Conservation (phyloP, 2,888 invertebrate genomes). For the Junonia oenone region DNA sequence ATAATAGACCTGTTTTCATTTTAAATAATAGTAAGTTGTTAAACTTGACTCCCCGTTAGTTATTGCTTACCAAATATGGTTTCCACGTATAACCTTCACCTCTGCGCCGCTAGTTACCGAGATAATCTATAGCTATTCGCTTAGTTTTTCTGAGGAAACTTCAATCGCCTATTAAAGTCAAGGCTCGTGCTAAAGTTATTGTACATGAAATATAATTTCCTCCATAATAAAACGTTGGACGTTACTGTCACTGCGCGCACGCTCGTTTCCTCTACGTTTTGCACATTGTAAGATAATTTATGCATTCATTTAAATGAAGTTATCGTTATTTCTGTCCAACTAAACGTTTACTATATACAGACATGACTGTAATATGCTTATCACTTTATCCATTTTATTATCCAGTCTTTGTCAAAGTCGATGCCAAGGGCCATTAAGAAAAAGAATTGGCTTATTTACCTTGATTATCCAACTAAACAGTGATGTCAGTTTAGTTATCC, state of each 20-base stretch:
- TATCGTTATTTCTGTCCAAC: neutral
- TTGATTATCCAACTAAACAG: neutral
- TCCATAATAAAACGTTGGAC: conserved; percentile 1
- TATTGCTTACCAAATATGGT: conserved; percentile 29
- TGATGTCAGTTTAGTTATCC: neutral
- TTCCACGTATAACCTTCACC: conserved; percentile 35
- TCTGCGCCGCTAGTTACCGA: conserved; percentile 25
- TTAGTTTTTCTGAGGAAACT: conserved; percentile 12
- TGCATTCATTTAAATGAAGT: neutral
- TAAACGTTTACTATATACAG: too few species aligned
- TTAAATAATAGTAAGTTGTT: conserved; percentile 20
- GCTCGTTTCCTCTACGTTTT: neutral
- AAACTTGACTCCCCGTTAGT: conserved; percentile 22
- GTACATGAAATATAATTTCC: neutral
- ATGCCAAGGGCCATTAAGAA: too few species aligned
- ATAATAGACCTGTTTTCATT: conserved; percentile 18
- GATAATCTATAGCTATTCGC: conserved; percentile 29
- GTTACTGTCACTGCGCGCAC: neutral
- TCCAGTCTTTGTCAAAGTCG: too few species aligned
- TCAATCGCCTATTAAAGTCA: conserved; percentile 3
- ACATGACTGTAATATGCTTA: too few species aligned
- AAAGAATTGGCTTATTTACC: neutral
- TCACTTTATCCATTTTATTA: too few species aligned
- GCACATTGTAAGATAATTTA: neutral
- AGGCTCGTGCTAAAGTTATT: neutral